Evolutionary conservation across 2,797 vertebrate genomes (phyloP), one percentile per base, ranked within the genome.

Genomic region (Tadarida brasiliensis): DNA sequence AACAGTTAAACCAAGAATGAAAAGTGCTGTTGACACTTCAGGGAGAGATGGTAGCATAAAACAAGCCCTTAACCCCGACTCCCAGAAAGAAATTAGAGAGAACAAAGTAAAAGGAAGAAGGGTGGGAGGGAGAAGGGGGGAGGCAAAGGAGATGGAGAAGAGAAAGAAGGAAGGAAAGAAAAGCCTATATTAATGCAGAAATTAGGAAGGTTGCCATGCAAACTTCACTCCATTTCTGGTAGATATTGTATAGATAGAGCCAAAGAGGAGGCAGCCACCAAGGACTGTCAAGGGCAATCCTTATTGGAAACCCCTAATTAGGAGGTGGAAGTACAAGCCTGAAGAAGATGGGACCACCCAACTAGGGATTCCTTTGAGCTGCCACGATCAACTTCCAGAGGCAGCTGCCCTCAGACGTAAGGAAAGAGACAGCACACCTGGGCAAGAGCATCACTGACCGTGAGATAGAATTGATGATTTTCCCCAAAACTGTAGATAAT

Each of bases 1-100:
- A 94, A 82, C 90, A 93, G 87, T 82, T 94, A 94, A 87, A 83
- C 15, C 63, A 78, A 77, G 87, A 94, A 54, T 63, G 68, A 95
- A 91, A 74, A 74, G 65, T 82, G n/a, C 67, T 47, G 7, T 47
- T 67, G 85, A 80, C 81, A 82, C 73, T 81, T 68, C 51, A 68
- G 83, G 84, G 77, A 56, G 73, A 81, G 33, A 47, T 24, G 9
- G 24, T 68, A 35, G 59, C n/a, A 73, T 68, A 74, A 76, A 93
- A 86, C 26, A 73, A 68, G 30, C 17, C 61, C 71, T 87, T 49
- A 65, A 87, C n/a, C 82, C 83, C 57, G 47, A 87, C 59, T 90
- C 73, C 47, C 47, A 71, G 59, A 61, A 87, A 87, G 70, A 87
- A 56, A 61, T 67, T 15, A 61, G 30, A 86, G 35, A 63, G 28